phyloP scores from a whole-genome alignment of 2,797 vertebrate genomes.

The Microctenopoma lineatum region DNA sequence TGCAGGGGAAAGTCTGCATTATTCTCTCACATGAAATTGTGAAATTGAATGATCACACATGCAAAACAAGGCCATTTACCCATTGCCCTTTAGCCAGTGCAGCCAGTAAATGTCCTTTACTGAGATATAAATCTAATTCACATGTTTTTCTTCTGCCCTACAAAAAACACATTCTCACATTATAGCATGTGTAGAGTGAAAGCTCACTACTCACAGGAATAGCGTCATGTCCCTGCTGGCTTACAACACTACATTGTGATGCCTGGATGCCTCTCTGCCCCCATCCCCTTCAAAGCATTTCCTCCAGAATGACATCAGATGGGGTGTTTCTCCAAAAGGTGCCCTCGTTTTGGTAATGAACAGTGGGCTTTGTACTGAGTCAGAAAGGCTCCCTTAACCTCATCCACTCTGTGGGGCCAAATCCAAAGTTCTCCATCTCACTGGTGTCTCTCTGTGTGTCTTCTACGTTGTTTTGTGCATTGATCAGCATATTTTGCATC shows the following conservation, averaged over 20 bases:
- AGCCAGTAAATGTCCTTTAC: not conserved
- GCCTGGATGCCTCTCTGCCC: constrained; percentile 77
- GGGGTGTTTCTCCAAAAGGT: constrained; percentile 48
- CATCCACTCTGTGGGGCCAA: constrained; percentile 29
- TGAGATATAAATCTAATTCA: constrained; percentile 38
- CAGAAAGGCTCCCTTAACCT: constrained; percentile 4
- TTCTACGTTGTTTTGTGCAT: constrained; percentile 50
- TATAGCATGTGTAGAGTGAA: constrained; percentile 44
- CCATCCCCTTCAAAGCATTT: constrained; percentile 84
- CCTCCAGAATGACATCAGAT: constrained; percentile 82
- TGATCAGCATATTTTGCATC: constrained; percentile 62
- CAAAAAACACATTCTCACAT: constrained; percentile 34
- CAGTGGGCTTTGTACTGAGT: constrained; percentile 27
- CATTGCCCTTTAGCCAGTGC: not conserved
- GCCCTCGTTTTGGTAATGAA: constrained; percentile 36
- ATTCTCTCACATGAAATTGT: not conserved
- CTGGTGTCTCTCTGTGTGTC: constrained; percentile 59
- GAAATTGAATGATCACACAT: not conserved
- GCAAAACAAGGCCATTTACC: constrained; percentile 12
- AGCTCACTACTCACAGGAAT: constrained; percentile 55
- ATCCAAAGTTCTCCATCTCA: constrained; percentile 51
- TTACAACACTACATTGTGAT: constrained; percentile 78
- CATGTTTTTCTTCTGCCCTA: constrained; percentile 42
- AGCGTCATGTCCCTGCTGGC: constrained; percentile 67
- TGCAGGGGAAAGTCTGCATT: not conserved